Conservation (phyloP, 2,113 vertebrate species). For the Strix uralensis region DNA sequence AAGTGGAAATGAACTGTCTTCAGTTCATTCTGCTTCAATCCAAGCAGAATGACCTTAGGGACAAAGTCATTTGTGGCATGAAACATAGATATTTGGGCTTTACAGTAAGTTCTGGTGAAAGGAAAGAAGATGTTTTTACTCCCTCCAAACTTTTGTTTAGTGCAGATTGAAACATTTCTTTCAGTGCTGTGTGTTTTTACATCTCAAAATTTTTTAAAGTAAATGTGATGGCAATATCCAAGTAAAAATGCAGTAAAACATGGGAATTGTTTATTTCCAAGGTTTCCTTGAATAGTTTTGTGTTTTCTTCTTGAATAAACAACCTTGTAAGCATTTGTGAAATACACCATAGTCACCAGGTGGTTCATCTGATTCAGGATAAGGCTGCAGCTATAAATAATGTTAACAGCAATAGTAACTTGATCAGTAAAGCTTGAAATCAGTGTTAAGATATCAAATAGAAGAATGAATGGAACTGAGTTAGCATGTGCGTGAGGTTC, state of each 20-base stretch:
- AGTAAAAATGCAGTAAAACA: not conserved
- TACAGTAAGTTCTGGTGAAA: not conserved
- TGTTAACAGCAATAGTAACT: not conserved
- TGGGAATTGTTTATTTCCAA: not conserved
- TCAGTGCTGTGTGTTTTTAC: not conserved
- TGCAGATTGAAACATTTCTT: not conserved
- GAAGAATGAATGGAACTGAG: not conserved
- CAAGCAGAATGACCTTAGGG: not conserved
- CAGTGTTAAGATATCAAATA: not conserved
- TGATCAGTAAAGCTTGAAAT: not conserved
- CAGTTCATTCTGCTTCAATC: not conserved
- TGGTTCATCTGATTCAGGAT: not conserved
- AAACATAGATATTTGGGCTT: not conserved
- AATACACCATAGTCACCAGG: not conserved
- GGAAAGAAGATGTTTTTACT: not conserved
- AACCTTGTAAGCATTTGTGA: not conserved
- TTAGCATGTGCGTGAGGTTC: not conserved
- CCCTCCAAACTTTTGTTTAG: not conserved
- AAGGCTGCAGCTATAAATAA: not conserved
- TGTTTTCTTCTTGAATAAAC: not conserved
- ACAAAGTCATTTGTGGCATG: not conserved
- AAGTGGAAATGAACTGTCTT: not conserved
- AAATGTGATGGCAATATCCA: not conserved
- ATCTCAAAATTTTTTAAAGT: not conserved
- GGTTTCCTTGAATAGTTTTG: not conserved